A percentile compares a stretch with the other conserved stretches of the same genome.
phyloP scores from a whole-genome alignment of 2,797 vertebrate species.

The Tamandua tetradactyla region DNA sequence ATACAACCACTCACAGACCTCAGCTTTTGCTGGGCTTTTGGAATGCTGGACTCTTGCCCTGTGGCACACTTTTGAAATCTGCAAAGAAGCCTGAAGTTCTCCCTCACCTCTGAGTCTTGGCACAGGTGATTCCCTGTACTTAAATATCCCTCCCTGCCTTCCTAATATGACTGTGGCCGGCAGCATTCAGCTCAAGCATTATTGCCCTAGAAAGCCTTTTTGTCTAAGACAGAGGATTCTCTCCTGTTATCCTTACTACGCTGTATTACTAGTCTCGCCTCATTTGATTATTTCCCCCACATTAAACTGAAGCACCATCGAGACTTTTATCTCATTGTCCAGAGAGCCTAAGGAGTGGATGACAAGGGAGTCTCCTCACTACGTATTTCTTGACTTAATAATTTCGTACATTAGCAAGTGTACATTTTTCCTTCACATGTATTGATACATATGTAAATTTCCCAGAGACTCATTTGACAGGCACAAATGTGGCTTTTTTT shows the following conservation, averaged over 20 bases:
- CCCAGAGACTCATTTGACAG: background rate
- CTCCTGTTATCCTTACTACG: background rate
- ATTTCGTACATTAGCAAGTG: background rate
- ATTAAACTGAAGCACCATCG: background rate
- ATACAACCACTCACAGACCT: background rate
- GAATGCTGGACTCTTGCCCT: background rate
- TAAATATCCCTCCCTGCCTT: background rate
- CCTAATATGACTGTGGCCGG: background rate
- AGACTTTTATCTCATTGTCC: background rate
- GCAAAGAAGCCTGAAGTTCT: background rate
- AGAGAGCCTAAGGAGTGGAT: background rate
- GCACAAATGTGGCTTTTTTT: background rate
- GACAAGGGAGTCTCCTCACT: rapidly evolving
- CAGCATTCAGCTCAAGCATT: background rate
- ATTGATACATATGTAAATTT: background rate
- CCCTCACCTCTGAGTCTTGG: background rate
- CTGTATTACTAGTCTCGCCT: too few relatives aligned
- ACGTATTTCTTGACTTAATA: background rate
- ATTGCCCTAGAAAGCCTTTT: background rate
- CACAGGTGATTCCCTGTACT: background rate
- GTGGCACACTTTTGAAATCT: background rate
- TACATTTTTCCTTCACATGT: background rate
- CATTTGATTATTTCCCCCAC: background rate
- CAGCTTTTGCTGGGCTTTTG: background rate
- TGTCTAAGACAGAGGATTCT: background rate